phyloP scores from a whole-genome alignment of 2,888 invertebrate genomes.

The Himalopsyche kuldschensis region DNA sequence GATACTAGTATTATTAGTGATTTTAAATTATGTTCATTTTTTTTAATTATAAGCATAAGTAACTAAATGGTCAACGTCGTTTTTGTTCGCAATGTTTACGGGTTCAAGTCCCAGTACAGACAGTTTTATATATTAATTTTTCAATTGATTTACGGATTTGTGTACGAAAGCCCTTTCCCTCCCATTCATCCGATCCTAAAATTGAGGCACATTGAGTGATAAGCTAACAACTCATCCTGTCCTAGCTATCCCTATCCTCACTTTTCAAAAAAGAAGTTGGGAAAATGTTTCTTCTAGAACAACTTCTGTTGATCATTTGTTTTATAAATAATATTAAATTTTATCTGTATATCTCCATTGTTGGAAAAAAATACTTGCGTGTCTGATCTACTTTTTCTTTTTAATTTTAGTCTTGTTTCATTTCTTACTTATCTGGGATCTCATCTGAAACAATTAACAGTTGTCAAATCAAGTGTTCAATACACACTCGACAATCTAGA shows the following conservation, averaged over 20 bases:
- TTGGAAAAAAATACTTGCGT: neutral
- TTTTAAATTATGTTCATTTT: too few relatives aligned
- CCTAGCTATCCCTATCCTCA: neutral
- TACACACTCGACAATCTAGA: slow-evolving; percentile 24
- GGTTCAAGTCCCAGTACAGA: too few relatives aligned
- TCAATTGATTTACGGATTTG: too few relatives aligned
- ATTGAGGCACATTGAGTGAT: too few relatives aligned
- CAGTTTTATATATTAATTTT: too few relatives aligned
- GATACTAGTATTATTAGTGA: too few relatives aligned
- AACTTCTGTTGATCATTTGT: neutral
- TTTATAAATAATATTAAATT: neutral
- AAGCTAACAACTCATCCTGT: too few relatives aligned
- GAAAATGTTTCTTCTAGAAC: neutral
- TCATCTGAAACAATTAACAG: slow-evolving; percentile 59
- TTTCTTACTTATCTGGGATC: slow-evolving; percentile 58
- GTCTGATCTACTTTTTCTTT: neutral
- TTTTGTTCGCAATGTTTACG: too few relatives aligned
- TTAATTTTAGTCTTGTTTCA: slow-evolving; percentile 57
- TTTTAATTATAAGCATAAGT: too few relatives aligned
- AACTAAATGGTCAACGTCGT: too few relatives aligned
- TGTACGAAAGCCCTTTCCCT: too few relatives aligned
- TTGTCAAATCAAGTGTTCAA: slow-evolving; percentile 50
- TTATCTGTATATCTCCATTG: neutral
- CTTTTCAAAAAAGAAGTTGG: neutral
- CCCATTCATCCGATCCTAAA: too few relatives aligned